Evolutionary conservation across 2,888 invertebrate species (phyloP), one percentile per base, ranked within the genome.

Genomic region (Matsumyia berberina): DNA sequence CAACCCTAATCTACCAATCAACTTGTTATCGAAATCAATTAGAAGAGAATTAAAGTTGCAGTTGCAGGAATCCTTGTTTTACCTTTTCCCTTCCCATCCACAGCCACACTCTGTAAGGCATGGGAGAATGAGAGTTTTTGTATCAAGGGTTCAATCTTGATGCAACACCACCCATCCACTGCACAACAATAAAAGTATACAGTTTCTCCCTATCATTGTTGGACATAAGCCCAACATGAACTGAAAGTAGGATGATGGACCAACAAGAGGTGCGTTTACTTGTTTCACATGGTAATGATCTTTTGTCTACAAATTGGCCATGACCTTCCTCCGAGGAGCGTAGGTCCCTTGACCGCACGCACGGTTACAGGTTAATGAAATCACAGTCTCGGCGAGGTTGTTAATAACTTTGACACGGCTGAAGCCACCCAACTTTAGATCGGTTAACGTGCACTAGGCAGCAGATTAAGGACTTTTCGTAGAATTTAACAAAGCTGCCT

Each of bases 1-100:
- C 55, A 44, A 62, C 67, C 62, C 55, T 74, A 74, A 80, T 80
- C 73, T 60, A 62, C 60, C 60, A 73, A 80, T 67, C 73, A 80
- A 51, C 66, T 69, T 81, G 67, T 57, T 74, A 74, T 74, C 69
- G 74, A 73, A 74, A 74, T 80, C 74, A 80, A 80, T 80, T 74
- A 80, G 62, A 80, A 74, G 53, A 67, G 60, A 67, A 74, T 74
- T 67, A 74, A 73, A 73, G 58, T 72, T 80, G 60, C 53, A 49
- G 24, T 53, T 24, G 29, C 19, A 55, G 11, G 9, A 7, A 12
- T 46, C 42, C 42, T 9, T 55, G 39, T n/a, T n/a, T n/a, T n/a
- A 62, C 55, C 69, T 15, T 62, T 42, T 8, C 11, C 11, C 15
- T 15, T 9, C n/a, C 24, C 7, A 6, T 12, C 5, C 29, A 35